A percentile compares a stretch with the other conserved stretches of the same genome.
Evolutionary conservation across 2,888 invertebrate species (phyloP).

Genomic region (Calliscelio sp.): DNA sequence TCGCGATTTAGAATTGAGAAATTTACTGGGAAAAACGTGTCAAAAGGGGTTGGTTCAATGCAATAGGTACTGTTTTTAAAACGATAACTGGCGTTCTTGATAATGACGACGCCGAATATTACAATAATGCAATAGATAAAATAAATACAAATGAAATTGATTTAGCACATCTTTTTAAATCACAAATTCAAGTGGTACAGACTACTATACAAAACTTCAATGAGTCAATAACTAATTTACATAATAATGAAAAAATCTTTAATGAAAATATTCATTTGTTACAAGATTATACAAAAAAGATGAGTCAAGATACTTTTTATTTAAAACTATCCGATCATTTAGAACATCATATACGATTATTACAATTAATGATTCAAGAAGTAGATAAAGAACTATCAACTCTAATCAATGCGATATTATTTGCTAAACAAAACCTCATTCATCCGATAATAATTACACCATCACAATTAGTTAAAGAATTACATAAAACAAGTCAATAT

Average conservation of each 20-base stretch:
- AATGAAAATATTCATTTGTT: conserved; percentile 24
- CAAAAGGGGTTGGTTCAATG: conserved; percentile 75
- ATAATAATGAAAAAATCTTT: conserved; percentile 15
- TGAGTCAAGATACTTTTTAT: conserved; percentile 1
- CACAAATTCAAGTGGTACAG: conserved; percentile 56
- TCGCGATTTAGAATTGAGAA: conserved; percentile 45
- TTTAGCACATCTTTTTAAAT: conserved; percentile 56
- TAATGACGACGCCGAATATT: conserved; percentile 76
- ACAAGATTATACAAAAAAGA: conserved; percentile 11
- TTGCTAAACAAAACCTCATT: conserved; percentile 24
- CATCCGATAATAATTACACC: conserved; percentile 32
- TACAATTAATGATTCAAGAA: conserved; percentile 17
- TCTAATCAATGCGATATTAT: conserved; percentile 10
- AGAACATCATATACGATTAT: conserved; percentile 18
- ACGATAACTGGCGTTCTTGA: conserved; percentile 77
- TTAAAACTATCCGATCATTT: conserved; percentile 5
- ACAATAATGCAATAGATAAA: conserved; percentile 73
- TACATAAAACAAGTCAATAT: conserved; percentile 11
- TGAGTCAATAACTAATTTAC: conserved; percentile 75
- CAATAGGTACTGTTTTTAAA: conserved; percentile 75
- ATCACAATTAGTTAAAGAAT: conserved; percentile 28
- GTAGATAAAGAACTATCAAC: conserved; percentile 16
- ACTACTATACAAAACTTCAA: conserved; percentile 63
- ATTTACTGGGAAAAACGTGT: conserved; percentile 42
- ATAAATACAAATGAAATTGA: conserved; percentile 68